Conservation (phyloP, 2,113 vertebrate species). For the Notiomystis cincta region DNA sequence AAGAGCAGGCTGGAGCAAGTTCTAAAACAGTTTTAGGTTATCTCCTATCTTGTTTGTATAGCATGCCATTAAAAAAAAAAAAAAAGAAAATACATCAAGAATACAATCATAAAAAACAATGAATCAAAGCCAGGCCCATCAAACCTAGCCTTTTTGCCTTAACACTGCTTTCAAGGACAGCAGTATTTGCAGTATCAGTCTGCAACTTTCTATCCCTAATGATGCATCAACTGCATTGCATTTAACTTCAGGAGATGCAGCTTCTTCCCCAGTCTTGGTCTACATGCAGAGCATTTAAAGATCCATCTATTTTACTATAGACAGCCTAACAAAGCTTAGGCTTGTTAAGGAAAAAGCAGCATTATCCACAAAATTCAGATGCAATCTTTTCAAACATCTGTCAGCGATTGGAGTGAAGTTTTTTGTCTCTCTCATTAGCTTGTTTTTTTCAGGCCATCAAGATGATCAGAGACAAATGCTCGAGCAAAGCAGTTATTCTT, state of each 20-base stretch:
- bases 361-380: not conserved
- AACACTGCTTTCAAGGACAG: not conserved
- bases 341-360: not conserved
- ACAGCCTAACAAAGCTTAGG: not conserved
- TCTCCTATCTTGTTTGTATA: not conserved
- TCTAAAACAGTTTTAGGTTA: not conserved
- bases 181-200: not conserved
- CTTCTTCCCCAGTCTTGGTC: not conserved
- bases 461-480: not conserved
- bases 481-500: not conserved
- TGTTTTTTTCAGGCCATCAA: not conserved
- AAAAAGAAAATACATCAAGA: not conserved
- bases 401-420: not conserved
- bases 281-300: not conserved
- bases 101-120: not conserved
- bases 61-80: no score
- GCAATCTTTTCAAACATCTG: not conserved
- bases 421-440: not conserved
- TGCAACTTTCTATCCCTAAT: constrained; percentile 43
- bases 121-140: not conserved
- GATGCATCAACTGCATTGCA: constrained; percentile 22
- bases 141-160: not conserved
- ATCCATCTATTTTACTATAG: not conserved
- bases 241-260: not conserved
- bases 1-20: not conserved